Evolutionary conservation across 2,888 invertebrate species (phyloP).

Genomic region (Synanthedon formicaeformis): DNA sequence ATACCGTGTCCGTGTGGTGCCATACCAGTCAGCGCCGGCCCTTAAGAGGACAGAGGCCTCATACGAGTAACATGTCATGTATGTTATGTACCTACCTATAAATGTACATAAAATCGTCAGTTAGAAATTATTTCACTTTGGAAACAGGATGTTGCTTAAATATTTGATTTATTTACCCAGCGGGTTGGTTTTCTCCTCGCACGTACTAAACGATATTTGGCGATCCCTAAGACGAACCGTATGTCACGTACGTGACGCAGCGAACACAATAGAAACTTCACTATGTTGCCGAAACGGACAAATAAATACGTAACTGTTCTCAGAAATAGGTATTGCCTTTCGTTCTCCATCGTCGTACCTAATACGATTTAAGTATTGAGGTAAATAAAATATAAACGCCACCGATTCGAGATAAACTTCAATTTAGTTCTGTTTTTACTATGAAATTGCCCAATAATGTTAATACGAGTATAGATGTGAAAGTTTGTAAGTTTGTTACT

Average conservation of each 20-base stretch:
- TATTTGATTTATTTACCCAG: constrained; percentile 67
- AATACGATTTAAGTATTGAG: background rate
- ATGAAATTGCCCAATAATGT: too few relatives aligned
- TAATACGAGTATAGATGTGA: too few relatives aligned
- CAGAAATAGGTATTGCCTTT: constrained; percentile 17
- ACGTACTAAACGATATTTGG: constrained; percentile 71
- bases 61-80: too few relatives aligned
- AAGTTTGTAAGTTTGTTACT: too few relatives aligned
- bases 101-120: constrained; percentile 23
- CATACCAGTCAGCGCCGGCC: too few relatives aligned
- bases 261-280: constrained; percentile 62
- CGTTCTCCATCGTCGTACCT: background rate
- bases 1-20: too few relatives aligned
- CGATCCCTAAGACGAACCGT: constrained; percentile 68
- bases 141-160: constrained; percentile 59
- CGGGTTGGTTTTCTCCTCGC: constrained; percentile 61
- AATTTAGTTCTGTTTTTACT: too few relatives aligned
- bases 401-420: too few relatives aligned
- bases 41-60: too few relatives aligned
- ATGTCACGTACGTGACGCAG: constrained; percentile 67
- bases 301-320: constrained; percentile 58
- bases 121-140: constrained; percentile 40
- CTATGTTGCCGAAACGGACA: constrained; percentile 54
- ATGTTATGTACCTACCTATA: too few relatives aligned
- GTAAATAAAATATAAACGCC: too few relatives aligned